These are phyloP conservation scores for Dendrocopos noguchii DNA, from an alignment of 2,113 vertebrate genomes.

Conservation along the genomic window DNA sequence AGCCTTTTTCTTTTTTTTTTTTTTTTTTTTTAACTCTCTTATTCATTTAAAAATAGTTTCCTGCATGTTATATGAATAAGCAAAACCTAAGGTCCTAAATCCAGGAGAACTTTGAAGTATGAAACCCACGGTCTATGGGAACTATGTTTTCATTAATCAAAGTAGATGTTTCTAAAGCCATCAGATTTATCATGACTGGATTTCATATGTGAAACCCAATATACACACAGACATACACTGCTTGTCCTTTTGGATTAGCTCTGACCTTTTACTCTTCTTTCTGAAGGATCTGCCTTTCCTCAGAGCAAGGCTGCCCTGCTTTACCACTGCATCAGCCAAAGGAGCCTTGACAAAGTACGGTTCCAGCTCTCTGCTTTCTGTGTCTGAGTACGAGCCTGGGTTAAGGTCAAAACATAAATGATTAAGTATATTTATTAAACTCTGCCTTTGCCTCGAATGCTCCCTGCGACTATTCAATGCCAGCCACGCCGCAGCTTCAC, in stretches of 20 bases:
- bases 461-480: neutral
- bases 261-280: slow-evolving; percentile 69
- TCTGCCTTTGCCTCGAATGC: slow-evolving; percentile 27
- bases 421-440: slow-evolving; percentile 59
- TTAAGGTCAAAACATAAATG: slow-evolving; percentile 60
- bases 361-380: neutral
- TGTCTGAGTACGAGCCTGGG: slow-evolving; percentile 34
- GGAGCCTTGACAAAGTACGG: slow-evolving; percentile 39
- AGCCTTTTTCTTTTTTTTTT: neutral
- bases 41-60: slow-evolving; percentile 68
- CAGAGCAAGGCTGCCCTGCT: slow-evolving; percentile 49
- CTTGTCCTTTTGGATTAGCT: slow-evolving; percentile 76
- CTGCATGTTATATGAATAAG: slow-evolving; percentile 61
- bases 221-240: slow-evolving; percentile 68
- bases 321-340: slow-evolving; percentile 27
- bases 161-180: slow-evolving; percentile 76
- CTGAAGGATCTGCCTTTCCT: slow-evolving; percentile 69
- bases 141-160: slow-evolving; percentile 81
- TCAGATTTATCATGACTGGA: slow-evolving; percentile 77
- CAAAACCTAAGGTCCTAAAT: slow-evolving; percentile 56
- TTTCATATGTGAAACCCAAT: slow-evolving; percentile 78
- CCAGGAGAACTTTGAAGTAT: slow-evolving; percentile 74
- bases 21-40: neutral
- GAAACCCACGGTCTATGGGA: slow-evolving; percentile 67
- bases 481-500: neutral